Conservation (phyloP, 2,113 vertebrate species). For the Lampris megalopsis region DNA sequence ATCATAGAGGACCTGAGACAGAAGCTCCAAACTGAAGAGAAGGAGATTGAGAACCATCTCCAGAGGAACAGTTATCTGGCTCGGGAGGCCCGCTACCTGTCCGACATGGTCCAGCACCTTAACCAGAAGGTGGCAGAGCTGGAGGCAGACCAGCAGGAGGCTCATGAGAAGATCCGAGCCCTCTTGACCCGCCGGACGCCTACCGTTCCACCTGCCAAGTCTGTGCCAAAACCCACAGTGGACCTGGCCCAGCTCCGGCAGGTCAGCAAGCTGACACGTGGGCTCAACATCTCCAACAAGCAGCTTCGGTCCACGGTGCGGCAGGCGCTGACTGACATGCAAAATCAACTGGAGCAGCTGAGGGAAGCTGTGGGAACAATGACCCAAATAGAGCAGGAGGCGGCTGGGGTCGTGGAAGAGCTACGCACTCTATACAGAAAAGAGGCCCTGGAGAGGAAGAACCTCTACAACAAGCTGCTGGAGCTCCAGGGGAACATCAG, state of each 20-base stretch:
- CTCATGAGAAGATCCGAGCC: constrained; percentile 59
- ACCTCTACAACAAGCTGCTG: constrained; percentile 73
- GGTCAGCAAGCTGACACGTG: constrained; percentile 46
- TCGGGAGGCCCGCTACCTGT: constrained; percentile 53
- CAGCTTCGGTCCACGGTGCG: constrained; percentile 55
- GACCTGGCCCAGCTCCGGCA: constrained; percentile 49
- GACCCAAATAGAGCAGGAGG: constrained; percentile 41
- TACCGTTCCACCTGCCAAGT: not conserved
- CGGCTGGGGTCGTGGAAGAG: constrained; percentile 51
- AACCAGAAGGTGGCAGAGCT: constrained; percentile 67
- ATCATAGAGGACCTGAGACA: constrained; percentile 67
- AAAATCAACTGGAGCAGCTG: constrained; percentile 58
- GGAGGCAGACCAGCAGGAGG: constrained; percentile 66
- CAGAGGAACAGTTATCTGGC: constrained; percentile 68
- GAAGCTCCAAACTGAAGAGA: constrained; percentile 63
- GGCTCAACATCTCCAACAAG: constrained; percentile 70
- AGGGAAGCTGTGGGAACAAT: constrained; percentile 17
- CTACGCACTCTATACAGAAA: constrained; percentile 66
- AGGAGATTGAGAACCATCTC: constrained; percentile 58
- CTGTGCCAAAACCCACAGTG: constrained; percentile 10
- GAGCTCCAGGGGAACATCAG: constrained; percentile 78
- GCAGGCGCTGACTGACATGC: constrained; percentile 60
- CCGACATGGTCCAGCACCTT: constrained; percentile 56
- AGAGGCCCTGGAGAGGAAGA: constrained; percentile 70
- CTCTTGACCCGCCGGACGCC: constrained; percentile 34